phyloP scores from a whole-genome alignment of 2,888 invertebrate species.

The Drosophila vallismaia region DNA sequence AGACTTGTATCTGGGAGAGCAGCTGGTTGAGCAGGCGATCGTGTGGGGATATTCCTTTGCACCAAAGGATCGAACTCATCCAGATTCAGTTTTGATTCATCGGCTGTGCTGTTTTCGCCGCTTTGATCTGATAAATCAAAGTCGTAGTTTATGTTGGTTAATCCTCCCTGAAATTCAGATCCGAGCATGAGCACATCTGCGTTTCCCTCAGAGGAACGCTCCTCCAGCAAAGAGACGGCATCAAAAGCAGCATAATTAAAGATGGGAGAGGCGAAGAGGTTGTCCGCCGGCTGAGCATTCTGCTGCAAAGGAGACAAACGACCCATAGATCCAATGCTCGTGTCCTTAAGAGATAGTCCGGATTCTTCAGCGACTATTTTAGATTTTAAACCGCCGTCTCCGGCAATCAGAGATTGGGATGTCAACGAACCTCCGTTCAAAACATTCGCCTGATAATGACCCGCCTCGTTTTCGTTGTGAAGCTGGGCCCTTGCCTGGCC shows the following conservation, averaged over 20 bases:
- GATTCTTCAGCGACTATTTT: slow-evolving; percentile 14
- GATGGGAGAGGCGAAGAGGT: slow-evolving; percentile 86
- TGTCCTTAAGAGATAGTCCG: slow-evolving; percentile 69
- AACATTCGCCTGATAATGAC: slow-evolving; percentile 81
- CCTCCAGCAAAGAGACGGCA: slow-evolving; percentile 85
- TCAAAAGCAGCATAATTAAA: slow-evolving; percentile 85
- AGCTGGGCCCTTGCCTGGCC: slow-evolving; percentile 64
- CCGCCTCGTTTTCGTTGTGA: slow-evolving; percentile 43
- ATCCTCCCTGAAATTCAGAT: slow-evolving; percentile 86
- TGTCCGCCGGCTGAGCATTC: slow-evolving; percentile 81
- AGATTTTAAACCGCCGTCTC: slow-evolving; percentile 15
- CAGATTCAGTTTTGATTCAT: slow-evolving; percentile 83
- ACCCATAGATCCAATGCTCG: slow-evolving; percentile 59
- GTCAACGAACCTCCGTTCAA: slow-evolving; percentile 54
- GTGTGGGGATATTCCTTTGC: slow-evolving; percentile 33
- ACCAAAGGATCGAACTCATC: slow-evolving; percentile 83
- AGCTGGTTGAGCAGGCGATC: background rate
- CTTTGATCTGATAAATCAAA: slow-evolving; percentile 90
- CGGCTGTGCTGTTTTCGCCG: slow-evolving; percentile 89
- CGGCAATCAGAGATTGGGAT: slow-evolving; percentile 31
- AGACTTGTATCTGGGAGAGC: slow-evolving; percentile 26
- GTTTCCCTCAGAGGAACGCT: slow-evolving; percentile 83
- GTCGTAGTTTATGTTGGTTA: slow-evolving; percentile 90
- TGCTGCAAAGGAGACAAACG: slow-evolving; percentile 74
- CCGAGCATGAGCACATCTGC: slow-evolving; percentile 85